A percentile compares a stretch with the other conserved stretches of the same genome.
These are phyloP conservation scores for Conopomorpha cramerella DNA, from an alignment of 1,140 invertebrate species.

Conservation along the genomic window DNA sequence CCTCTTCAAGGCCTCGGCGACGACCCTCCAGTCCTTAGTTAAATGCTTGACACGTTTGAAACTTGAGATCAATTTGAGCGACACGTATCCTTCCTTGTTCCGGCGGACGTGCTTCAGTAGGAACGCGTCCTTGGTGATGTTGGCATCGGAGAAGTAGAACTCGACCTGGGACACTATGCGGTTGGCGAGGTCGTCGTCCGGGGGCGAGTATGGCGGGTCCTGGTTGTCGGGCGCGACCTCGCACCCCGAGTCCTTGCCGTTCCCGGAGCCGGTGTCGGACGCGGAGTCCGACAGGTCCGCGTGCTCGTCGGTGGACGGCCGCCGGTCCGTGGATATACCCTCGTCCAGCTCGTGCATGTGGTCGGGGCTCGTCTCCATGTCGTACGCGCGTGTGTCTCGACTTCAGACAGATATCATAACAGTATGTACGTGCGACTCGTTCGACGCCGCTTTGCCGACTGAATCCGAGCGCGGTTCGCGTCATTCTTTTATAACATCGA, in stretches of 20 bases:
- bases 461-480: constrained; percentile 35
- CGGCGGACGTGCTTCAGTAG: constrained; percentile 91
- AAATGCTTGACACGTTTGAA: constrained; percentile 92
- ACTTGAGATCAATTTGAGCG: constrained; percentile 90
- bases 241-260: constrained; percentile 68
- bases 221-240: constrained; percentile 62
- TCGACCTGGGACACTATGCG: constrained; percentile 85
- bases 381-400: constrained; percentile 22
- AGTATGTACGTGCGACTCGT: constrained; percentile 35
- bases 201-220: constrained; percentile 63
- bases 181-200: constrained; percentile 74
- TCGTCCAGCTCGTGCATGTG: constrained; percentile 32
- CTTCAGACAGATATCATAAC: constrained; percentile 43
- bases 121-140: constrained; percentile 94
- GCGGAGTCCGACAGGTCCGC: constrained; percentile 69
- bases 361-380: constrained; percentile 36
- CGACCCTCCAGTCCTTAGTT: constrained; percentile 91
- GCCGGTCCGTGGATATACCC: constrained; percentile 45
- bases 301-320: constrained; percentile 48
- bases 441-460: constrained; percentile 35
- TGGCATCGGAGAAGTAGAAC: constrained; percentile 94
- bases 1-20: constrained; percentile 78
- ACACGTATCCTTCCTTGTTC: constrained; percentile 94
- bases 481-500: constrained; percentile 46
- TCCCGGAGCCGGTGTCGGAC: constrained; percentile 62